A percentile compares a stretch with the other conserved stretches of the same genome.
These are phyloP conservation scores for Drosophila ercepeae DNA, from an alignment of 1,140 invertebrate species.

Conservation along the genomic window DNA sequence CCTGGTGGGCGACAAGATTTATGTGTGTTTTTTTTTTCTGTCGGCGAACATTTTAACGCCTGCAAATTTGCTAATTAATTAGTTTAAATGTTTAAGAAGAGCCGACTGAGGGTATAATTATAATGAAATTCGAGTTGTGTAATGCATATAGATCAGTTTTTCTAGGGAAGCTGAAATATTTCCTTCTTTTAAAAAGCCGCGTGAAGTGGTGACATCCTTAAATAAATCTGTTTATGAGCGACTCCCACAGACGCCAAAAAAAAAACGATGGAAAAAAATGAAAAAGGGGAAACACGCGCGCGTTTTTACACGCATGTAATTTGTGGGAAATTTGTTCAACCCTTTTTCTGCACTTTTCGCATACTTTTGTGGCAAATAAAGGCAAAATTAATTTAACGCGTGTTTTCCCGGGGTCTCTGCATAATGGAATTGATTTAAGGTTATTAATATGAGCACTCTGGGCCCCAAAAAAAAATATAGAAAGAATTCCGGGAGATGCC, in stretches of 20 bases:
- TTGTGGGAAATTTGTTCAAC: conserved; percentile 69
- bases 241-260: conserved; percentile 12
- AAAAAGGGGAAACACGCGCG: conserved; percentile 35
- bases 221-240: conserved; percentile 66
- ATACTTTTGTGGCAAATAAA: conserved; percentile 62
- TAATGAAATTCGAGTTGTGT: conserved; percentile 24
- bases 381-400: conserved; percentile 82
- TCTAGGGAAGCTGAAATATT: neutral
- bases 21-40: conserved; percentile 73
- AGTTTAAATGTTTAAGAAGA: conserved; percentile 55
- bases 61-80: conserved; percentile 79
- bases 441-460: conserved; percentile 74
- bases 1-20: conserved; percentile 75
- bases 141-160: conserved; percentile 22
- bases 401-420: conserved; percentile 59
- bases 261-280: conserved; percentile 15
- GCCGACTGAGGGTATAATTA: conserved; percentile 14
- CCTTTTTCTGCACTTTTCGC: conserved; percentile 55
- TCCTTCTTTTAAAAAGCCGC: neutral
- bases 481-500: conserved; percentile 42
- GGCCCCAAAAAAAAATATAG: conserved; percentile 10
- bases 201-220: conserved; percentile 6
- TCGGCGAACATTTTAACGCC: conserved; percentile 73
- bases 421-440: conserved; percentile 83
- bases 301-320: conserved; percentile 74